Base-by-base conservation (phyloP, 2,888 invertebrate genomes). In the Molorchus minor region DNA sequence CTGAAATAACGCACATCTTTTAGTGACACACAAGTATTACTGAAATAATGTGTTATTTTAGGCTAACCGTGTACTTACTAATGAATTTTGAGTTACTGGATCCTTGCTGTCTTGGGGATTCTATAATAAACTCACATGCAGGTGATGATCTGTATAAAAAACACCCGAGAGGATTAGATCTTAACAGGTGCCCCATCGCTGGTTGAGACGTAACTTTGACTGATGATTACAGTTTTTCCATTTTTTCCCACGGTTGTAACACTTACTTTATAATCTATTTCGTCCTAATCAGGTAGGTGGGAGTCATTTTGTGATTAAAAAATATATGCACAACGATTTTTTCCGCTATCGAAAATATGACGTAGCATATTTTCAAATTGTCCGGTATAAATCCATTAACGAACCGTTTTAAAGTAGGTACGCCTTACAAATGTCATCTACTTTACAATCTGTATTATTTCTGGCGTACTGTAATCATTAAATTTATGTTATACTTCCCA, bases 401-500 rank as follows among this genome's bases (percentile, higher is more conserved):
- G 29, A 49, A 25, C 49, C 29, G 38, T 38, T 47, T 40, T 41
- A 53, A 35, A 41, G 15, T 53, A 20, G 41, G 43, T 35, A n/a
- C 49, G 20, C 17, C 21, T 40, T 43, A 53, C 43, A 58, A 59
- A 59, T 55, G 62, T 59, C 62, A 59, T 56, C 38, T 36, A 35
- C 20, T 29, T 36, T 30, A 20, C n/a, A n/a, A 47, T 53, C 5
- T 41, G 56, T 60, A 57, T 56, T 61, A 52, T 55, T 30, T 46
- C 46, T 36, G 49, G 25, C 25, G 64, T 64, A 65, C 64, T 67
- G 64, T 67, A 67, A 68, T 67, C 67, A 68, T 65, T 68, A 69
- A 71, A 71, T 69, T 61, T 62, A 68, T 67, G 68, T 69, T 66
- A 68, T 68, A 69, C 70, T 72, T 72, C 71, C 72, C 71, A 72